phyloP scores from a whole-genome alignment of 35 echinoderm and acorn worm genomes.

The Apostichopus parvimensis region DNA sequence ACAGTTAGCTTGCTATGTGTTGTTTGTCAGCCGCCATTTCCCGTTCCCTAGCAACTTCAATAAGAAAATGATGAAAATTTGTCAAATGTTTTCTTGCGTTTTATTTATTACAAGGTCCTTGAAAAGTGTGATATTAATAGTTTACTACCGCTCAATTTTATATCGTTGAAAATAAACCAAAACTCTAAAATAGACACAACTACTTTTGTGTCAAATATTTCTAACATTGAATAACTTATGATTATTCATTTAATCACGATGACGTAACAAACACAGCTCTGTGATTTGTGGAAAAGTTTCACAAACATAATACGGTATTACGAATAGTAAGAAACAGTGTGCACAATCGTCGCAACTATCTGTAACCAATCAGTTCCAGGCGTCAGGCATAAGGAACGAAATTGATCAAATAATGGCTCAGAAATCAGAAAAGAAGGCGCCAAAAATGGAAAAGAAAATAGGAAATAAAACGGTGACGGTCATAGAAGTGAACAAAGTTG shows the following conservation, averaged over 20 bases:
- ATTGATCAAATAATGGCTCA: not conserved
- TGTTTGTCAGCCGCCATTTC: conserved; percentile 47
- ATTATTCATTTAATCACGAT: conserved; percentile 29
- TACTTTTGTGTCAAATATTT: no score
- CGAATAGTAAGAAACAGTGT: not conserved
- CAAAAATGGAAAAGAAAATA: conserved; percentile 9
- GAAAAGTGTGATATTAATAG: no score
- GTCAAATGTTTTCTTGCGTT: no score
- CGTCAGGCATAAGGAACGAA: not conserved
- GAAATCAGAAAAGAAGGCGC: not conserved
- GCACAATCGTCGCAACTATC: not conserved
- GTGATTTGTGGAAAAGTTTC: conserved; percentile 47
- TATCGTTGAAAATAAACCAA: no score
- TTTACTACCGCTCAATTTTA: no score
- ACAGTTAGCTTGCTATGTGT: not conserved
- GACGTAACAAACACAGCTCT: conserved; percentile 27
- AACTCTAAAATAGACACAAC: no score
- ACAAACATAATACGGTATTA: not conserved
- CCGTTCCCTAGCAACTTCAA: conserved; percentile 33
- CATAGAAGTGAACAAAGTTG: conserved; percentile 58
- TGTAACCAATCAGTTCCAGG: not conserved
- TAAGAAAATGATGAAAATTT: not conserved
- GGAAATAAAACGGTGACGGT: not conserved
- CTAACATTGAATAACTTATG: not conserved
- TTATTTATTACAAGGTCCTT: no score